These are phyloP conservation scores for Lepisosteus oculatus DNA, from an alignment of 2,113 vertebrate species.

Conservation along the genomic window DNA sequence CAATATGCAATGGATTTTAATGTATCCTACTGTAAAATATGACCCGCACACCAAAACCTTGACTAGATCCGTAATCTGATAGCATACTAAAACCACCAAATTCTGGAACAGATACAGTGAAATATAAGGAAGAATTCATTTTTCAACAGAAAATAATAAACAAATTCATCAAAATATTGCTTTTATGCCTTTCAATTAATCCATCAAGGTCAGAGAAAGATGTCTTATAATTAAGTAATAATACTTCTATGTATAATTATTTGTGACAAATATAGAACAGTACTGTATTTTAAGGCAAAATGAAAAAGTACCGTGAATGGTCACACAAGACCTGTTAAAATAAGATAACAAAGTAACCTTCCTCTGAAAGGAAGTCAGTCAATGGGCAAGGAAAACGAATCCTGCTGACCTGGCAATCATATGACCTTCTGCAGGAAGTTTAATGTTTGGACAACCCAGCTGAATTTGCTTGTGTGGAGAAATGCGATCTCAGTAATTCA, in stretches of 20 bases:
- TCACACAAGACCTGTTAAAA: slow-evolving; percentile 8
- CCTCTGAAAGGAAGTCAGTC: slow-evolving; percentile 6
- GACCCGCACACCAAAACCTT: too few relatives aligned
- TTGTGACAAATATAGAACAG: neutral
- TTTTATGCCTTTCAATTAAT: too few relatives aligned
- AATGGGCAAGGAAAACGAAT: neutral
- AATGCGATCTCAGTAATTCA: neutral
- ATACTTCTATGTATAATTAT: neutral
- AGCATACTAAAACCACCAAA: too few relatives aligned
- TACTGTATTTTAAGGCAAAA: neutral
- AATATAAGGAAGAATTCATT: too few relatives aligned
- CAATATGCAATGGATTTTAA: too few relatives aligned
- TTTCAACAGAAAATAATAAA: too few relatives aligned
- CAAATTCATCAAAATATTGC: too few relatives aligned
- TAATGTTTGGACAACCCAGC: slow-evolving; percentile 7
- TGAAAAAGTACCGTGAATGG: neutral
- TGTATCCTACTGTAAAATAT: too few relatives aligned
- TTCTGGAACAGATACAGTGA: too few relatives aligned
- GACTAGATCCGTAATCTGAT: too few relatives aligned
- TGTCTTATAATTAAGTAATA: neutral
- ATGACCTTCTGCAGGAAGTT: slow-evolving; percentile 3
- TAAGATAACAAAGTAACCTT: slow-evolving; percentile 13
- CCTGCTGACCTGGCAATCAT: slow-evolving; percentile 11
- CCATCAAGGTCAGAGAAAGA: neutral
- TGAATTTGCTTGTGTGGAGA: slow-evolving; percentile 1